These are phyloP conservation scores for Seriola rivoliana DNA, from an alignment of 2,113 vertebrate genomes.

Conservation along the genomic window DNA sequence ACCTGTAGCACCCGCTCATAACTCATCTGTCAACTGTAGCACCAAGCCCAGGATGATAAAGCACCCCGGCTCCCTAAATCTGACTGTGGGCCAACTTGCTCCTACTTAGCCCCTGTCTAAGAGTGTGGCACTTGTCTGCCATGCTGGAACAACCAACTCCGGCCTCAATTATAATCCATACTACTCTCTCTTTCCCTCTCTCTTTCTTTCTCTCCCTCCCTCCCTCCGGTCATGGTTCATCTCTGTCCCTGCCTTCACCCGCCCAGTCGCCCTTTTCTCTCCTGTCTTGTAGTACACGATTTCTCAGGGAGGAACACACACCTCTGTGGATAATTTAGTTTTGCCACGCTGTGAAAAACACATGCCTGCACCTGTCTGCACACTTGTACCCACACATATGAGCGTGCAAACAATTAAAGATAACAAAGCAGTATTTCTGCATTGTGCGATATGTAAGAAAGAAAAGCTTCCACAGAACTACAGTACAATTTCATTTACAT, in stretches of 20 bases:
- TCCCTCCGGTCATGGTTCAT: slow-evolving; percentile 2
- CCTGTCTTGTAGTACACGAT: slow-evolving; percentile 37
- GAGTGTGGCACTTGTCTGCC: slow-evolving; percentile 58
- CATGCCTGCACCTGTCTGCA: background rate
- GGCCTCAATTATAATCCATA: slow-evolving; percentile 57
- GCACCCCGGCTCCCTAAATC: slow-evolving; percentile 62
- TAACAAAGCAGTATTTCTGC: background rate
- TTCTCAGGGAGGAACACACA: slow-evolving; percentile 38
- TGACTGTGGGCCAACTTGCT: slow-evolving; percentile 75
- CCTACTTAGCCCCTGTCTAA: slow-evolving; percentile 75
- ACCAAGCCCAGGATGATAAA: slow-evolving; percentile 77
- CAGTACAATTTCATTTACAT: background rate
- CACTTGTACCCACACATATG: background rate
- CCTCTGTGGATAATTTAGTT: slow-evolving; percentile 28
- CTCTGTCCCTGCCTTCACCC: slow-evolving; percentile 21
- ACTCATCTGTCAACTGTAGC: slow-evolving; percentile 76
- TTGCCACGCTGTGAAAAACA: slow-evolving; percentile 38
- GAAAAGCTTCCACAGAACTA: background rate
- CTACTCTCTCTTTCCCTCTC: slow-evolving; percentile 3
- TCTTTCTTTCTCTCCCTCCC: background rate
- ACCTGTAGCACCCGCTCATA: slow-evolving; percentile 77
- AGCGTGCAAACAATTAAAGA: background rate
- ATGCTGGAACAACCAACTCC: slow-evolving; percentile 56
- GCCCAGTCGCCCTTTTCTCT: slow-evolving; percentile 22
- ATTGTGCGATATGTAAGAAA: background rate